Evolutionary conservation across 2,797 vertebrate species (phyloP), one percentile per base, ranked within the genome.

Genomic region (Chelidonichthys spinosus): DNA sequence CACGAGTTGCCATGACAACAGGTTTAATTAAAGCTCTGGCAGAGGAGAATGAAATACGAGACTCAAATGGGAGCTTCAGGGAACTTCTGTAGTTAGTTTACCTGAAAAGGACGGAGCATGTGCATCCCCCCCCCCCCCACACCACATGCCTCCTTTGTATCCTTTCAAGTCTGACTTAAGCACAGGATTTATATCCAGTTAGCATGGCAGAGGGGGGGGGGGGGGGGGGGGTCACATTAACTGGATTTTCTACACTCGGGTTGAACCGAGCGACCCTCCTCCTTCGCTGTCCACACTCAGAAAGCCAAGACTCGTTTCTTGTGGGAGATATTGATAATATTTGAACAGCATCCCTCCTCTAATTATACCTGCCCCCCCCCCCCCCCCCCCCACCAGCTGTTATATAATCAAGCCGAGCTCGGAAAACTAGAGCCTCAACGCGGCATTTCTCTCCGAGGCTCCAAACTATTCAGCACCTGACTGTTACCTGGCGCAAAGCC

Each of bases 391-490:
- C 69, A 59, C 61, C 47, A 42, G 13, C 40, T 78, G 70, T 77
- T 82, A 78, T 82, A 80, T 85, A 81, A 91, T 80, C 76, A 76
- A 15, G 39, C 47, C 49, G 11, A 2, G 44, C 50, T 46, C 58
- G 80, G 79, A 89, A 89, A 90, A 79, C 70, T 92, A 2, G 74
- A 87, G 87, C 79, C 72, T 79, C 61, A 64, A 66, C 8, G 89
- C 44, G 73, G 92, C 82, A 94, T 94, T 95, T 93, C 84, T 77
- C 84, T 66, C 71, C 64, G 17, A 59, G 76, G 82, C 69, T 78
- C 75, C 84, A 84, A 88, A 86, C 76, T 91, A 84, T 91, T 94
- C 79, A 54, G 76, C 90, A 59, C 79, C 72, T 42, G 40, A 50
- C 76, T 78, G 90, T 72, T 79, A 93, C 60, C 73, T 80, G 74